phyloP scores from a whole-genome alignment of 2,888 invertebrate genomes.

The Cistogaster globosa region DNA sequence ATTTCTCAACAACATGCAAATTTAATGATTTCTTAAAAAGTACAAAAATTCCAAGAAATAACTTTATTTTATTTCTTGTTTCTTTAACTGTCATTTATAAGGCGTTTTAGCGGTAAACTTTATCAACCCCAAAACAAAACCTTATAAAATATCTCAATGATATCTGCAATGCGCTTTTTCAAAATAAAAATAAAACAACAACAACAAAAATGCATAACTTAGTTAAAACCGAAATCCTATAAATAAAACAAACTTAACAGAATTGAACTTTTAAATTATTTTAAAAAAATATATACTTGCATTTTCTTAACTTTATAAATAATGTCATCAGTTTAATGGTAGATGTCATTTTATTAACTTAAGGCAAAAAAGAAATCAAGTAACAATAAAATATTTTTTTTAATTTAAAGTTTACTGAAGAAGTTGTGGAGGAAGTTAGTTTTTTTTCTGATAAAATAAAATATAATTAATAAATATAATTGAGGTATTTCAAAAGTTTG shows the following conservation, averaged over 20 bases:
- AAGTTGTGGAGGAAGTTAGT: not conserved
- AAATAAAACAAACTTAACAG: slow-evolving; percentile 7
- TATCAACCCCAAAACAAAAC: slow-evolving; percentile 38
- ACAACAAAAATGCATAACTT: slow-evolving; percentile 32
- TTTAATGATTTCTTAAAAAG: slow-evolving; percentile 56
- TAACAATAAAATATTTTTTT: not conserved
- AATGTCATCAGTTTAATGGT: slow-evolving; percentile 31
- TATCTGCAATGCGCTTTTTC: slow-evolving; percentile 72
- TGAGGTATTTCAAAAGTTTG: not conserved
- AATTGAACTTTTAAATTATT: slow-evolving; percentile 45
- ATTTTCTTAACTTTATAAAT: slow-evolving; percentile 17
- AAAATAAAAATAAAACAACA: not conserved
- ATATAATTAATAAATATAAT: slow-evolving; percentile 30
- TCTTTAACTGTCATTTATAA: slow-evolving; percentile 46
- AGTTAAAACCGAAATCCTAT: slow-evolving; percentile 8
- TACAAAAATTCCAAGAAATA: not conserved
- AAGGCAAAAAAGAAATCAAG: not conserved
- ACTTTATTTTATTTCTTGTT: slow-evolving; percentile 32
- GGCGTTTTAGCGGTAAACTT: slow-evolving; percentile 50
- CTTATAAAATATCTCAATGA: slow-evolving; percentile 69
- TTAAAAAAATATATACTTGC: slow-evolving; percentile 9
- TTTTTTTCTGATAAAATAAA: not conserved
- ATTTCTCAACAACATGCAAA: slow-evolving; percentile 66
- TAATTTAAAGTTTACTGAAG: slow-evolving; percentile 1
- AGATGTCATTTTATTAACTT: not conserved